Percentiles rank a stretch among this genome's conserved stretches.
Evolutionary conservation across 2,113 vertebrate genomes (phyloP).

Genomic region (Chloroceryle aenea): DNA sequence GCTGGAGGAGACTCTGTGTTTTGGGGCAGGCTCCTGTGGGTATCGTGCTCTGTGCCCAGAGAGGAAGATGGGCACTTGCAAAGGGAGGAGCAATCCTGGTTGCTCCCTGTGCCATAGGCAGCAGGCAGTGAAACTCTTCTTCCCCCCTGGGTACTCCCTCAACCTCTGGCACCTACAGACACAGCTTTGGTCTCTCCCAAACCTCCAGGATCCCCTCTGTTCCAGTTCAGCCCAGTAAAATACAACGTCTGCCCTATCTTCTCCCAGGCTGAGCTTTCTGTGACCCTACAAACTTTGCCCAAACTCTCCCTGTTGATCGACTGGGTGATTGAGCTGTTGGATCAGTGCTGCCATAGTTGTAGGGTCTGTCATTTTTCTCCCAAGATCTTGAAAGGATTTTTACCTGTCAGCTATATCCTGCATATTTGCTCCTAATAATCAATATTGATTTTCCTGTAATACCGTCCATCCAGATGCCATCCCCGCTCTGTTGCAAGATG

Average conservation of each 20-base stretch:
- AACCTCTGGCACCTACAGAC: rapidly evolving
- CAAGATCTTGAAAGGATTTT: constrained; percentile 64
- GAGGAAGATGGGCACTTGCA: rapidly evolving
- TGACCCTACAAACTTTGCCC: neutral
- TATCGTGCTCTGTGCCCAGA: neutral
- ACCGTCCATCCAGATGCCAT: constrained; percentile 59
- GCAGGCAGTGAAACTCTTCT: neutral
- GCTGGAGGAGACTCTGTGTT: neutral
- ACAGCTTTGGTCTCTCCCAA: neutral
- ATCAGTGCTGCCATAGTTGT: constrained; percentile 28
- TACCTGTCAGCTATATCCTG: constrained; percentile 36
- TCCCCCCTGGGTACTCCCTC: no score
- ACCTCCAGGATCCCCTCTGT: neutral
- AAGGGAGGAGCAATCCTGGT: neutral
- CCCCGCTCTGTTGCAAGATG: constrained; percentile 67
- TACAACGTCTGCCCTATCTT: rapidly evolving
- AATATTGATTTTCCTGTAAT: constrained; percentile 74
- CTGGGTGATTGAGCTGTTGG: constrained; percentile 60
- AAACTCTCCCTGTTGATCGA: constrained; percentile 37
- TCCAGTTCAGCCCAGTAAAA: neutral
- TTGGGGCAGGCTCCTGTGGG: neutral
- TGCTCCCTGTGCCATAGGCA: neutral
- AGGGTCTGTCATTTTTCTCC: constrained; percentile 60
- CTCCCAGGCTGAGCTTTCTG: neutral
- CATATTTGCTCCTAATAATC: constrained; percentile 72